A percentile compares a stretch with the other conserved stretches of the same genome.
These are phyloP conservation scores for Brachystomella parvula DNA, from an alignment of 1,140 invertebrate species.

Conservation along the genomic window DNA sequence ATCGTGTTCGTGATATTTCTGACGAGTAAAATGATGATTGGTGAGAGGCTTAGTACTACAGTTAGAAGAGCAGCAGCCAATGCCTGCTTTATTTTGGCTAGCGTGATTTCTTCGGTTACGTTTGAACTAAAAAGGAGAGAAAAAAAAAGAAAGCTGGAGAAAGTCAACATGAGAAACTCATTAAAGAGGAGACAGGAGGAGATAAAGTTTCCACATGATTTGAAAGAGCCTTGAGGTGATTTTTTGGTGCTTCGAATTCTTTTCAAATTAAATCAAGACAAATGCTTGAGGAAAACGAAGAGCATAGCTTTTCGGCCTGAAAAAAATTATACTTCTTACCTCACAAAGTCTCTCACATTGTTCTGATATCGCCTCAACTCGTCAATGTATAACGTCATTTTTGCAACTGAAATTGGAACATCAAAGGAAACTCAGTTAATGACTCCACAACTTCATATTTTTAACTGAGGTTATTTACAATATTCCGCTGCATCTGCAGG, in stretches of 20 bases:
- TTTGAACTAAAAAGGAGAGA: slow-evolving; percentile 30
- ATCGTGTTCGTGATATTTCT: slow-evolving; percentile 48
- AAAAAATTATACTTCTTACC: slow-evolving; percentile 31
- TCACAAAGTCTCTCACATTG: slow-evolving; percentile 37
- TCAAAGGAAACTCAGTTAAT: too few species aligned
- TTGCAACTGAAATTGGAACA: too few species aligned
- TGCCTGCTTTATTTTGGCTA: slow-evolving; percentile 39
- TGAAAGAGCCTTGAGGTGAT: too few species aligned
- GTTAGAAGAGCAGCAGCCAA: slow-evolving; percentile 45
- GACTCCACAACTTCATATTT: too few species aligned
- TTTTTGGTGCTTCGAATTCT: too few species aligned
- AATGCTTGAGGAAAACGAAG: neutral
- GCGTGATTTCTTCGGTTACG: slow-evolving; percentile 36
- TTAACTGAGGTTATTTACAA: too few species aligned
- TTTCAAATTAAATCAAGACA: neutral
- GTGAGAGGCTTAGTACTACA: slow-evolving; percentile 47
- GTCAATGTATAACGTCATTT: slow-evolving; percentile 40
- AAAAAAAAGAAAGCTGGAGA: neutral
- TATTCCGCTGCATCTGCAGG: slow-evolving; percentile 36
- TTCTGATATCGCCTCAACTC: slow-evolving; percentile 39
- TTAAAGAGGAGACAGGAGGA: neutral
- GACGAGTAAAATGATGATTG: slow-evolving; percentile 48
- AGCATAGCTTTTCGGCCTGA: slow-evolving; percentile 4
- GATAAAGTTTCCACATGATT: too few species aligned
- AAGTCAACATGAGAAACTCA: slow-evolving; percentile 15